A percentile compares a stretch with the other conserved stretches of the same genome.
Evolutionary conservation across 2,888 invertebrate species (phyloP).

Genomic region (Biston betularia): DNA sequence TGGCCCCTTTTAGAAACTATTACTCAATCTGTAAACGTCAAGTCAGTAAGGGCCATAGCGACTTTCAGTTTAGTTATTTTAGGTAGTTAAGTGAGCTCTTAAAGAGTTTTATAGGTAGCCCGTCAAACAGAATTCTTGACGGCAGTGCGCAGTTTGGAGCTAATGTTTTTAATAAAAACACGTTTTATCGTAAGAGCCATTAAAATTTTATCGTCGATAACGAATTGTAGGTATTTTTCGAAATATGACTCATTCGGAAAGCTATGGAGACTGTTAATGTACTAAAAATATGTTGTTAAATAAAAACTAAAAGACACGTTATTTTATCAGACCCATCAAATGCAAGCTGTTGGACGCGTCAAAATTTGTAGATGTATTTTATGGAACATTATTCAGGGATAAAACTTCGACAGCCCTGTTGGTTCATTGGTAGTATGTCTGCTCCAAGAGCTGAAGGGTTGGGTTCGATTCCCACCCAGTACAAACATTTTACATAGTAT

Average conservation of each 20-base stretch:
- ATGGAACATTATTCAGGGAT: too few relatives aligned
- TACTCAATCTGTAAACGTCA: neutral
- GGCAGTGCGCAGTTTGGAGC: conserved; percentile 42
- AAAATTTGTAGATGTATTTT: too few relatives aligned
- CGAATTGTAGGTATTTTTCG: conserved; percentile 37
- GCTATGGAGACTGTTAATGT: conserved; percentile 13
- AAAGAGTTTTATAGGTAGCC: conserved; percentile 21
- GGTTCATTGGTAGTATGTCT: too few relatives aligned
- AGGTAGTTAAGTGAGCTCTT: conserved; percentile 21
- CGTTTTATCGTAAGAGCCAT: conserved; percentile 51
- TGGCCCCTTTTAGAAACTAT: neutral
- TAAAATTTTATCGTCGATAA: conserved; percentile 54
- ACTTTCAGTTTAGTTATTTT: conserved; percentile 12
- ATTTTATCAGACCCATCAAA: too few relatives aligned
- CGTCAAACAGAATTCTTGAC: conserved; percentile 30
- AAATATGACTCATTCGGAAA: conserved; percentile 36
- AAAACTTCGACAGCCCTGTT: too few relatives aligned
- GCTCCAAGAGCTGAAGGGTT: too few relatives aligned
- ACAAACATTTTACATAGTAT: too few relatives aligned
- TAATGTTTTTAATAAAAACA: conserved; percentile 58
- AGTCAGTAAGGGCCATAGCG: neutral
- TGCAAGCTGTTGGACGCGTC: too few relatives aligned
- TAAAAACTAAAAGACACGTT: too few relatives aligned
- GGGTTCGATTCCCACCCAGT: too few relatives aligned
- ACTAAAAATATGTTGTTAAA: neutral